A percentile compares a stretch with the other conserved stretches of the same genome.
Evolutionary conservation across 2,888 invertebrate genomes (phyloP).

Genomic region (Lysandra bellargus): DNA sequence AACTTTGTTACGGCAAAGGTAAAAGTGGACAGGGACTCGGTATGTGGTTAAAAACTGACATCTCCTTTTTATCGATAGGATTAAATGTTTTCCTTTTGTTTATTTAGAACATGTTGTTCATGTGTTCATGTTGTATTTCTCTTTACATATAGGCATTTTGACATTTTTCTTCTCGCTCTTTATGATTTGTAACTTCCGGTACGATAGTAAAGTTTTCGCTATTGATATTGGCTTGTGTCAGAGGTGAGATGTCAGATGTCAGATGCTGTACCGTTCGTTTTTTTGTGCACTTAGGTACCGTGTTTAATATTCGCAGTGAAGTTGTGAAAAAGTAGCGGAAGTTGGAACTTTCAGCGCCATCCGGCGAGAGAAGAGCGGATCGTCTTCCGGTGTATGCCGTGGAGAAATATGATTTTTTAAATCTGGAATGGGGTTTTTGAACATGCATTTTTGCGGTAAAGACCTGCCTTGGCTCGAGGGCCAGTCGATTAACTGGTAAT

Average conservation of each 20-base stretch:
- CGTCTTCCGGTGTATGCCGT: not conserved
- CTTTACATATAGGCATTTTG: no score
- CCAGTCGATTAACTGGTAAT: no score
- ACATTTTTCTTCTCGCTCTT: not conserved
- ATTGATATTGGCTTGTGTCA: not conserved
- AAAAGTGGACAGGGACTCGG: not conserved
- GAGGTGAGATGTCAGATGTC: not conserved
- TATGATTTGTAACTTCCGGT: not conserved
- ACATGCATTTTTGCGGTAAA: not conserved
- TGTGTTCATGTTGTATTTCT: no score
- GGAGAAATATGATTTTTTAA: not conserved
- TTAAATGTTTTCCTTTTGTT: no score
- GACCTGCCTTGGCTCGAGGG: not conserved
- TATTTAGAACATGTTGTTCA: no score
- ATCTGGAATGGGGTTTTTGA: not conserved
- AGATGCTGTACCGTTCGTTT: not conserved
- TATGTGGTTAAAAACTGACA: not conserved
- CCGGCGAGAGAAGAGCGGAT: not conserved
- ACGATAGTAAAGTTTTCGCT: not conserved
- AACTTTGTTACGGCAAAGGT: slow-evolving; percentile 10
- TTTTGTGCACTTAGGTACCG: not conserved
- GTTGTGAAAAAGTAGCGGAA: slow-evolving; percentile 13
- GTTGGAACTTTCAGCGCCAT: slow-evolving; percentile 18
- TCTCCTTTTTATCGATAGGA: not conserved
- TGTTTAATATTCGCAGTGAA: not conserved